Percentiles rank a stretch among this genome's conserved stretches.
Evolutionary conservation across 2,797 vertebrate species (phyloP).

Genomic region (Ptychadena robeensis): DNA sequence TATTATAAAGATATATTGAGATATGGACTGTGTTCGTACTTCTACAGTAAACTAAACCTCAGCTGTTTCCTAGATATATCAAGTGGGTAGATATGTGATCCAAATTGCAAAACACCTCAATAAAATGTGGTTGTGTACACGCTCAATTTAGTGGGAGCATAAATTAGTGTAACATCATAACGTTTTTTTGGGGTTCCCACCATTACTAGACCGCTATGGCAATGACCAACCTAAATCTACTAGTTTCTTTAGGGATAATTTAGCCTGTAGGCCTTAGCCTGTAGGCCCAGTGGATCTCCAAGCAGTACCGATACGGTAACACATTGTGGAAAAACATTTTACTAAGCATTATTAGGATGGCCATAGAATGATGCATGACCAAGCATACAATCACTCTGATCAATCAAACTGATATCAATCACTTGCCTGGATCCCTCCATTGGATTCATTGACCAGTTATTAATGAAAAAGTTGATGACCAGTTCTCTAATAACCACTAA

Average conservation of each 20-base stretch:
- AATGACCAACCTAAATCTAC: neutral
- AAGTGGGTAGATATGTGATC: neutral
- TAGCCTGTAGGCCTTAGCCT: neutral
- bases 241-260: too few relatives aligned
- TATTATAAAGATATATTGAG: neutral
- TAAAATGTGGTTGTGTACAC: neutral
- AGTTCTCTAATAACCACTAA: too few relatives aligned
- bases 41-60: neutral
- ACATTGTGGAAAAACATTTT: neutral
- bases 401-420: too few relatives aligned
- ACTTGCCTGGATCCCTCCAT: too few relatives aligned
- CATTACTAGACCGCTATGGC: neutral
- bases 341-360: neutral
- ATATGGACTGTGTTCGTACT: neutral
- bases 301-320: neutral
- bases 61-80: too few relatives aligned
- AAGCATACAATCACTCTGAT: too few relatives aligned
- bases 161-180: too few relatives aligned
- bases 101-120: neutral
- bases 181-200: too few relatives aligned
- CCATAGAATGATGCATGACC: too few relatives aligned
- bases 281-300: neutral
- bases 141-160: neutral
- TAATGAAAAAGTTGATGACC: too few relatives aligned
- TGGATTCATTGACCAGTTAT: too few relatives aligned